phyloP scores from a whole-genome alignment of 1,140 invertebrate species.

The Drosophila triauraria region DNA sequence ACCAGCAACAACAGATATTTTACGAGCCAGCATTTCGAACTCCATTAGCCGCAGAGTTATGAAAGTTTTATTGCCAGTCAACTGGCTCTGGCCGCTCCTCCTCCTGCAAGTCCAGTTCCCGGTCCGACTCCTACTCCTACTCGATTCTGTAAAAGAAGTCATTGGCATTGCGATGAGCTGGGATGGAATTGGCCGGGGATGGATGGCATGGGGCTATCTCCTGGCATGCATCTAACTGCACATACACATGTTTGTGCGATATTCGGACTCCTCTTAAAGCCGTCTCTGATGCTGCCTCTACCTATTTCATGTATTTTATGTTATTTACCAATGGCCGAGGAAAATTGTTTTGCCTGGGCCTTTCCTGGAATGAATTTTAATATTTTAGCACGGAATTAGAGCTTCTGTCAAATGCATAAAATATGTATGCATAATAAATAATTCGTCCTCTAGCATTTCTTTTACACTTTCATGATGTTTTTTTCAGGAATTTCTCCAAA shows the following conservation, averaged over 20 bases:
- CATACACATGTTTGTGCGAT: slow-evolving; percentile 34
- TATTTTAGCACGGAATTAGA: slow-evolving; percentile 35
- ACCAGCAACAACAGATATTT: slow-evolving; percentile 68
- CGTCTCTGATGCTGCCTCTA: neutral
- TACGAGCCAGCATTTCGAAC: slow-evolving; percentile 81
- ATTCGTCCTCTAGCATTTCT: slow-evolving; percentile 1
- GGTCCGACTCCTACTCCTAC: slow-evolving; percentile 12
- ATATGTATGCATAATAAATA: slow-evolving; percentile 13
- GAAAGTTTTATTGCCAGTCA: slow-evolving; percentile 83
- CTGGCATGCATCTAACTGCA: slow-evolving; percentile 49
- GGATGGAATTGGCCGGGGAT: slow-evolving; percentile 33
- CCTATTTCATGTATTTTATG: slow-evolving; percentile 59
- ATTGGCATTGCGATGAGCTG: slow-evolving; percentile 63
- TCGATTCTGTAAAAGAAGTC: slow-evolving; percentile 54
- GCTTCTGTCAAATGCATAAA: slow-evolving; percentile 10
- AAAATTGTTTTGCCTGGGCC: slow-evolving; percentile 3
- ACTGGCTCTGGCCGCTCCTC: slow-evolving; percentile 41
- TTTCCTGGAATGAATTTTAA: slow-evolving; percentile 27
- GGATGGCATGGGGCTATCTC: slow-evolving; percentile 50
- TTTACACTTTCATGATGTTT: neutral
- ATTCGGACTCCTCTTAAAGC: slow-evolving; percentile 59
- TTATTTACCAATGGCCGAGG: slow-evolving; percentile 18
- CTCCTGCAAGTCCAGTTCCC: slow-evolving; percentile 2
- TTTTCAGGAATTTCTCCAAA: too few species aligned
- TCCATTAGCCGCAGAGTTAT: slow-evolving; percentile 82